Evolutionary conservation across 2,888 invertebrate species (phyloP).

Genomic region (Ctenicera cuprea): DNA sequence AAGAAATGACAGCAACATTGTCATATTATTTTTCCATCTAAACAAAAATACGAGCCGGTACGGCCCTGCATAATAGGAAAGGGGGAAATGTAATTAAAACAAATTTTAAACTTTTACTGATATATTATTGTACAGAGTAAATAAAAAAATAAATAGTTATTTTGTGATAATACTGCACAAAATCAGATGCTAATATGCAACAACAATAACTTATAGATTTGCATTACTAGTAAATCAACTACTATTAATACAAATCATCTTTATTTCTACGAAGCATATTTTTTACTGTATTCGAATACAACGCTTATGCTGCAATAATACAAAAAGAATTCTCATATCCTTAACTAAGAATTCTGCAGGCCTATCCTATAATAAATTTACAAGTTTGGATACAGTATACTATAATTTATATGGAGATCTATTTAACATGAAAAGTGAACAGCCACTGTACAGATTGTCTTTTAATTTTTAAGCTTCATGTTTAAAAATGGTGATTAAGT

Average conservation of each 20-base stretch:
- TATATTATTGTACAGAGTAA: constrained; percentile 38
- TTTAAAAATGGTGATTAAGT: constrained; percentile 34
- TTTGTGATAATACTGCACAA: constrained; percentile 31
- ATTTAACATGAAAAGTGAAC: constrained; percentile 1
- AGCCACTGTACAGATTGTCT: constrained; percentile 14
- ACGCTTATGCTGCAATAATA: neutral
- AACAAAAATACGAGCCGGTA: no score
- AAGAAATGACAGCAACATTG: no score
- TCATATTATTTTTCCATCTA: no score
- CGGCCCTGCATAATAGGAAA: no score
- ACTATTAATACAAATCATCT: constrained; percentile 10
- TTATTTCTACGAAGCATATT: constrained; percentile 1
- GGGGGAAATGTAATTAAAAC: no score
- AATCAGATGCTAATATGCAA: constrained; percentile 15
- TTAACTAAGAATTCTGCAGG: constrained; percentile 25
- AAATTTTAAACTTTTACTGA: constrained; percentile 37
- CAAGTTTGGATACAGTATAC: constrained; percentile 1
- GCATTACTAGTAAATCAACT: neutral
- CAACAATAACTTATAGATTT: constrained; percentile 14
- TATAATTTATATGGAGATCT: constrained; percentile 14
- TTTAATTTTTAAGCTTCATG: constrained; percentile 11
- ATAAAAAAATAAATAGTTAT: constrained; percentile 47
- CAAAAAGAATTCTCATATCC: neutral
- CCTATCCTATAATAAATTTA: constrained; percentile 2
- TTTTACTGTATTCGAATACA: neutral